phyloP scores from a whole-genome alignment of 2,797 vertebrate species.

The Rallus crepitans region DNA sequence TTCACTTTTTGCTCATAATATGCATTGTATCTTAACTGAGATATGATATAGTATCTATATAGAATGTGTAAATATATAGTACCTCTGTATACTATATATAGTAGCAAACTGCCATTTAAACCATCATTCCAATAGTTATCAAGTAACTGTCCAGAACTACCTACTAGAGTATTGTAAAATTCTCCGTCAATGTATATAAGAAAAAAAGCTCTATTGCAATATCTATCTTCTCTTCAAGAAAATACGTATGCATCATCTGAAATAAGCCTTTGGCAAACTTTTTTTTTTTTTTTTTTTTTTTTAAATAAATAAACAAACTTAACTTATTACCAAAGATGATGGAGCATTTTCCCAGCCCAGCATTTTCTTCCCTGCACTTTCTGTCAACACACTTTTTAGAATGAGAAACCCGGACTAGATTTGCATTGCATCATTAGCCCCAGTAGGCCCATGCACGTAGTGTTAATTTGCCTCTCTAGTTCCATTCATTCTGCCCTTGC shows the following conservation, averaged over 20 bases:
- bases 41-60: no score
- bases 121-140: background rate
- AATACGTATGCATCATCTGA: fast-evolving
- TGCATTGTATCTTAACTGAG: background rate
- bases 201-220: background rate
- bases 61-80: no score
- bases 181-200: background rate
- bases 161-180: background rate
- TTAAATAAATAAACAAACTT: background rate
- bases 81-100: background rate
- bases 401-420: background rate
- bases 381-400: background rate
- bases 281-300: background rate
- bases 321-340: background rate
- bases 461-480: background rate
- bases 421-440: background rate
- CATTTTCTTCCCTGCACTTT: background rate
- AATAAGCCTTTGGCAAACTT: background rate
- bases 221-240: background rate
- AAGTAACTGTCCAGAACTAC: background rate
- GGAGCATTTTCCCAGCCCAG: background rate
- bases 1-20: background rate
- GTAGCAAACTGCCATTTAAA: background rate
- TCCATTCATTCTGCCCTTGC: background rate
- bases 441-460: background rate